These are phyloP conservation scores for Pentalonia nigronervosa DNA, from an alignment of 1,140 invertebrate genomes.

Conservation along the genomic window DNA sequence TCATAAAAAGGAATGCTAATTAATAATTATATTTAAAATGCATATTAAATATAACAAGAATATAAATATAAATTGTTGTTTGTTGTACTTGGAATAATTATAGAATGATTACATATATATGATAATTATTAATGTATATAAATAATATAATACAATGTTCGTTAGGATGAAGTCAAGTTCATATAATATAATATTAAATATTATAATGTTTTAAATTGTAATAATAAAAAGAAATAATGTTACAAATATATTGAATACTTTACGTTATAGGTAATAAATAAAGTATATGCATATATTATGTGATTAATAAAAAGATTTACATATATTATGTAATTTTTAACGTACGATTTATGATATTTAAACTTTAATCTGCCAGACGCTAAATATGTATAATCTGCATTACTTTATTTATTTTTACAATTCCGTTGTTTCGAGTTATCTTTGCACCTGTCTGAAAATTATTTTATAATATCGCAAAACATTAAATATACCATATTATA, in stretches of 20 bases:
- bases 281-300: background rate
- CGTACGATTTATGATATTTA: background rate
- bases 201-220: too few relatives aligned
- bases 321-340: background rate
- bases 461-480: background rate
- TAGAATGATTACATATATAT: background rate
- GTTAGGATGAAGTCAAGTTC: too few relatives aligned
- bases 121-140: too few relatives aligned
- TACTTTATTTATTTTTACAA: slow-evolving; percentile 5
- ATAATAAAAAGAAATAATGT: too few relatives aligned
- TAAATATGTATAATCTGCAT: background rate
- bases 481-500: background rate
- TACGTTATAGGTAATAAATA: too few relatives aligned
- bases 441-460: background rate
- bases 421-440: background rate
- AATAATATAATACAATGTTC: too few relatives aligned
- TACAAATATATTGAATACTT: too few relatives aligned
- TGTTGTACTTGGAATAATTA: background rate
- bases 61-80: background rate
- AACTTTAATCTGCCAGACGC: background rate
- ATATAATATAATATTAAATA: too few relatives aligned
- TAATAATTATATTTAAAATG: background rate
- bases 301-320: background rate
- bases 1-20: background rate
- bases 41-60: background rate